Percentiles rank a stretch among this genome's conserved stretches.
These are phyloP conservation scores for Eurytoma californica DNA, from an alignment of 2,888 invertebrate genomes.

Conservation along the genomic window DNA sequence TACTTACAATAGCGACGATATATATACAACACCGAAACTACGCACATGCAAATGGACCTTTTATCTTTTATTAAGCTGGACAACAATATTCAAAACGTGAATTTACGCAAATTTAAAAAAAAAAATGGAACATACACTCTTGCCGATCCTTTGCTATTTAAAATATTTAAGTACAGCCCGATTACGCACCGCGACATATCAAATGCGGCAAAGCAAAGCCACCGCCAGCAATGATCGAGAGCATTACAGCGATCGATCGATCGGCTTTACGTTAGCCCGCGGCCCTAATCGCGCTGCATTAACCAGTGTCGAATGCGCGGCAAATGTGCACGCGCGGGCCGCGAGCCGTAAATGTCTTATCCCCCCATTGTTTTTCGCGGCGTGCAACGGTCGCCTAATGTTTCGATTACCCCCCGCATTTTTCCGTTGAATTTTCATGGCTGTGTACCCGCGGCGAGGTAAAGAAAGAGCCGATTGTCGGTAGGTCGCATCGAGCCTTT, in stretches of 20 bases:
- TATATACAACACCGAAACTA: not conserved
- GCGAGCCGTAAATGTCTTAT: conserved; percentile 17
- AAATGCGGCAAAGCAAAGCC: too few relatives aligned
- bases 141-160: too few relatives aligned
- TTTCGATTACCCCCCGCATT: conserved; percentile 44
- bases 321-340: conserved; percentile 18
- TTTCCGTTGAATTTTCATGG: conserved; percentile 47
- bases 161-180: too few relatives aligned
- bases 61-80: too few relatives aligned
- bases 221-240: conserved; percentile 23
- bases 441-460: too few relatives aligned
- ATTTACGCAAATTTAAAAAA: not conserved
- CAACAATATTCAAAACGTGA: too few relatives aligned
- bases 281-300: conserved; percentile 49
- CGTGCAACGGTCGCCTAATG: conserved; percentile 25
- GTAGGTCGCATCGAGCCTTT: not conserved
- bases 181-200: too few relatives aligned
- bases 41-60: not conserved
- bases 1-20: conserved; percentile 6
- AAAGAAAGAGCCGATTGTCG: conserved; percentile 18
- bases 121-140: not conserved
- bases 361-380: conserved; percentile 47
- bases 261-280: conserved; percentile 25
- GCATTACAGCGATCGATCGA: conserved; percentile 35
- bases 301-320: conserved; percentile 48